Evolutionary conservation across 2,888 invertebrate species (phyloP).

Genomic region (Clusia tigrina): DNA sequence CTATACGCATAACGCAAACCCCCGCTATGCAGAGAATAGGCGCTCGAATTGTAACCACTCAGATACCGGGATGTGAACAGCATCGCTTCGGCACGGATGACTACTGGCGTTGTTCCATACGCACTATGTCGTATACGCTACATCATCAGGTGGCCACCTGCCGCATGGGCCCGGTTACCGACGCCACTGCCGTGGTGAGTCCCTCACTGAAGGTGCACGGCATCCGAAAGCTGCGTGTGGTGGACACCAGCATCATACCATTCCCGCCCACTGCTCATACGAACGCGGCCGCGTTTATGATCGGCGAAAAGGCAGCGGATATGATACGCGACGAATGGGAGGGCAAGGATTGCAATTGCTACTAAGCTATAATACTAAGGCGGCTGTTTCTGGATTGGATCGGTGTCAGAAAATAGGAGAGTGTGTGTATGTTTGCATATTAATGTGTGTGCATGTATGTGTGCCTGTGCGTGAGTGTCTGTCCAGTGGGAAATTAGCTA

Average conservation of each 20-base stretch:
- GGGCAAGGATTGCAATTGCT: not conserved
- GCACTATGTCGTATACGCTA: constrained; percentile 69
- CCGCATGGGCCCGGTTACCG: constrained; percentile 74
- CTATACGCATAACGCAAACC: constrained; percentile 69
- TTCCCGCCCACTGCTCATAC: constrained; percentile 73
- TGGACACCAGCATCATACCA: constrained; percentile 75
- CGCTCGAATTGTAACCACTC: constrained; percentile 66
- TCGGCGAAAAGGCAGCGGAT: constrained; percentile 77
- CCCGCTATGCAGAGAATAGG: constrained; percentile 70
- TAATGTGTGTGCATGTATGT: too few relatives aligned
- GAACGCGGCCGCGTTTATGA: constrained; percentile 74
- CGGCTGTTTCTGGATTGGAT: too few relatives aligned
- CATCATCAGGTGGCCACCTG: constrained; percentile 76
- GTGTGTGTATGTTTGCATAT: too few relatives aligned
- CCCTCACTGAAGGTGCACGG: constrained; percentile 71
- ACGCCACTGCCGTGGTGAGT: constrained; percentile 73
- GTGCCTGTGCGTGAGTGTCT: too few relatives aligned
- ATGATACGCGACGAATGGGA: constrained; percentile 62
- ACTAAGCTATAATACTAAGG: too few relatives aligned
- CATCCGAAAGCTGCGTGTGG: constrained; percentile 70
- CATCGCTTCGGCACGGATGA: constrained; percentile 69
- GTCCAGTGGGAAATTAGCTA: too few relatives aligned
- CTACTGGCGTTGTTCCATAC: constrained; percentile 76
- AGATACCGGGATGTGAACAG: constrained; percentile 67
- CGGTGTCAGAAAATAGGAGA: too few relatives aligned